Evolutionary conservation across 1,140 invertebrate genomes (phyloP).

Genomic region (Papilio polytes): DNA sequence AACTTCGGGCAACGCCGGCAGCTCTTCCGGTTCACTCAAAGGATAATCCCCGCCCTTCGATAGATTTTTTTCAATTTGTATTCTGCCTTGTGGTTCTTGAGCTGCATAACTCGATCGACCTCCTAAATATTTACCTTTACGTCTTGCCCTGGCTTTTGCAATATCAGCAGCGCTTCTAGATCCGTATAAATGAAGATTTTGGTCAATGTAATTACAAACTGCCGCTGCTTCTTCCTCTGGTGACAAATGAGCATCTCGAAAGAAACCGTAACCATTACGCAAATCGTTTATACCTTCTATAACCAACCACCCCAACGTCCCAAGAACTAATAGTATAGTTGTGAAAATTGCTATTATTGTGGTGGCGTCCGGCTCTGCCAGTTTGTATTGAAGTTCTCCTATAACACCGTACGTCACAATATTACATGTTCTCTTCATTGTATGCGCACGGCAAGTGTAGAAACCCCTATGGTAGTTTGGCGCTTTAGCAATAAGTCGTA

Average conservation of each 20-base stretch:
- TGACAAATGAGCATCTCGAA: slow-evolving; percentile 66
- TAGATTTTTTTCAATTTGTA: slow-evolving; percentile 49
- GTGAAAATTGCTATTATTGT: slow-evolving; percentile 65
- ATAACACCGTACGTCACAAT: slow-evolving; percentile 72
- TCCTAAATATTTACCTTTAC: slow-evolving; percentile 51
- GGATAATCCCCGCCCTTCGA: slow-evolving; percentile 42
- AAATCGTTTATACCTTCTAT: slow-evolving; percentile 70
- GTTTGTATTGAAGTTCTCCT: slow-evolving; percentile 59
- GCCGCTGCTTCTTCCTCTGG: slow-evolving; percentile 65
- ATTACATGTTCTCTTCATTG: slow-evolving; percentile 59
- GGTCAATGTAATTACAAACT: slow-evolving; percentile 65
- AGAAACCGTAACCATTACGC: slow-evolving; percentile 72
- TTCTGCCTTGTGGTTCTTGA: slow-evolving; percentile 63
- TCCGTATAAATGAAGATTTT: slow-evolving; percentile 57
- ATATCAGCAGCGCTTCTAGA: slow-evolving; percentile 56
- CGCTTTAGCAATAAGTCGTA: slow-evolving; percentile 57
- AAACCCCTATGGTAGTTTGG: slow-evolving; percentile 66
- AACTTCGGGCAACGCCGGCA: slow-evolving; percentile 60
- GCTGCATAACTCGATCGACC: slow-evolving; percentile 57
- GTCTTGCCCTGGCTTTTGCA: slow-evolving; percentile 61
- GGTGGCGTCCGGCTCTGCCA: slow-evolving; percentile 58
- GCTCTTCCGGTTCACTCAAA: slow-evolving; percentile 49
- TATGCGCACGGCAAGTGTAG: slow-evolving; percentile 68
- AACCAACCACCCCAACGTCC: slow-evolving; percentile 64
- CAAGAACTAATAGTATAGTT: slow-evolving; percentile 61